Evolutionary conservation across 2,113 vertebrate genomes (phyloP), one percentile per base, ranked within the genome.

Genomic region (Poecile atricapillus): DNA sequence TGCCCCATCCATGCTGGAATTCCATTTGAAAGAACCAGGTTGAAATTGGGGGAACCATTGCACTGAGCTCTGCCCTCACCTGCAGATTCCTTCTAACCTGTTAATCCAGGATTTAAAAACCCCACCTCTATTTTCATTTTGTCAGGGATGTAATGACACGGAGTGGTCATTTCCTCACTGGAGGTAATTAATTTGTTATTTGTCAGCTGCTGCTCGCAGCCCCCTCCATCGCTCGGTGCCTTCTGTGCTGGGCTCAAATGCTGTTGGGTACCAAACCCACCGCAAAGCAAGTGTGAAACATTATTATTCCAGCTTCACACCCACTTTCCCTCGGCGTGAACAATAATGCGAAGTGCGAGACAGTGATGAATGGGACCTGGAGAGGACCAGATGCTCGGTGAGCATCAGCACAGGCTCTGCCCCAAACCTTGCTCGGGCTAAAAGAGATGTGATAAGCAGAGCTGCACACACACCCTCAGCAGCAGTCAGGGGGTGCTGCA

Each of bases 241-340:
- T 63, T 43, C 46, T 4, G 69, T 8, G 78, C 39, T 14, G 5
- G 46, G 43, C 11, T 60, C 22, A 13, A 47, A 31, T 10, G 65
- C 53, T 65, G 74, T 4, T n/a, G 71, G 71, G 12, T n/a, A 47
- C 78, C 93, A 71, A 88, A 78, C 33, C 83, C 90, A n/a, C 39
- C 6, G 92, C 83, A 90, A 86, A 94, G 71, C 56, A 11, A 95
- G 92, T 90, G 94, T 71, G 90, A 96, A 97, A 89, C 88, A 77
- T 96, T 81, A 83, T 95, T 89, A 95, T 96, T 96, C 93, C 94
- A 94, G 81, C 94, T 97, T 95, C 95, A 96, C 94, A 95, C 94
- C 95, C 90, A 63, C 94, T 90, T 90, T 52, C 44, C 90, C 88
- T 70, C 63, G 64, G 90, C 60, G 95, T 77, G 92, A 96, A 59